Conservation (phyloP, 2,888 invertebrate species). For the Pterostichus madidus region DNA sequence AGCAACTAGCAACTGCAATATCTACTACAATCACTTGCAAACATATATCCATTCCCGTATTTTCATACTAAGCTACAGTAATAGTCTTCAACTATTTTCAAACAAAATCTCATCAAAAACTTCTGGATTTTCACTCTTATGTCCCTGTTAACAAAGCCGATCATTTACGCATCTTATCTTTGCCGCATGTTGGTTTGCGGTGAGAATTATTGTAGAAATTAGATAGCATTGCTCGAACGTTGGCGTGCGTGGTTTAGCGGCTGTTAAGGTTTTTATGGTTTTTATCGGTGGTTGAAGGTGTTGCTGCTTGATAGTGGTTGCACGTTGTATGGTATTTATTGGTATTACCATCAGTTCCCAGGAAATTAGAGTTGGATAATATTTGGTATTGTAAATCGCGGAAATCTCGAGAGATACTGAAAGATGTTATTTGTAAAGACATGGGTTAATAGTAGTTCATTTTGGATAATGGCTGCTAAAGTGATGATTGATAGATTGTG, state of each 20-base stretch:
- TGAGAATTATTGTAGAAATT: slow-evolving; percentile 64
- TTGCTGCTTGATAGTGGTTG: slow-evolving; percentile 46
- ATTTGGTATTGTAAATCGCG: slow-evolving; percentile 53
- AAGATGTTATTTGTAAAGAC: slow-evolving; percentile 38
- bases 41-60: slow-evolving; percentile 52
- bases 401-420: slow-evolving; percentile 26
- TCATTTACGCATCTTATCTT: slow-evolving; percentile 47
- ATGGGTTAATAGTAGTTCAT: slow-evolving; percentile 41
- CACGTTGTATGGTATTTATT: slow-evolving; percentile 33
- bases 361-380: slow-evolving; percentile 46
- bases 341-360: slow-evolving; percentile 27
- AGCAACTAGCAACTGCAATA: slow-evolving; percentile 14
- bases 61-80: slow-evolving; percentile 59
- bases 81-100: slow-evolving; percentile 53
- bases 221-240: slow-evolving; percentile 55
- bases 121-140: slow-evolving; percentile 14
- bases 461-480: slow-evolving; percentile 36
- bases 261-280: slow-evolving; percentile 53
- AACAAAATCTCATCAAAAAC: slow-evolving; percentile 51
- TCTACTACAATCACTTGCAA: slow-evolving; percentile 44
- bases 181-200: slow-evolving; percentile 33
- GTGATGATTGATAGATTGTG: slow-evolving; percentile 38
- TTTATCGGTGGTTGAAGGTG: slow-evolving; percentile 48
- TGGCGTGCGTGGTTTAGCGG: slow-evolving; percentile 52
- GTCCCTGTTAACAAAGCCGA: background rate